These are phyloP conservation scores for Trissonchulus latispiculum DNA, from an alignment of 2,888 invertebrate genomes.

Conservation along the genomic window DNA sequence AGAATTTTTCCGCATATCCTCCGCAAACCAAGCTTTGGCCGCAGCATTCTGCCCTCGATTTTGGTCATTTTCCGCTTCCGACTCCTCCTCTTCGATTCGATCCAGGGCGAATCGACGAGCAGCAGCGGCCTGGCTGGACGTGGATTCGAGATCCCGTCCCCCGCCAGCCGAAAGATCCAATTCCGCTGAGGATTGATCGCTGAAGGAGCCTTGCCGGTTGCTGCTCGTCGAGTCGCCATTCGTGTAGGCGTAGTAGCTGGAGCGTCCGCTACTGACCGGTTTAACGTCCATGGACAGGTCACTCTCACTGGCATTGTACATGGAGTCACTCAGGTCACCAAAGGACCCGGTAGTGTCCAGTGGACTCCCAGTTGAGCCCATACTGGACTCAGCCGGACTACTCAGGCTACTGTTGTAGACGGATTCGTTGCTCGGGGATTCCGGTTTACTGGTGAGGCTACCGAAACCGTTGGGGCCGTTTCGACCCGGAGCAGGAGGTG, in stretches of 20 bases:
- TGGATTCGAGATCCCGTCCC: neutral
- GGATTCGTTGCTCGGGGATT: neutral
- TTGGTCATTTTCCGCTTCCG: slow-evolving; percentile 4
- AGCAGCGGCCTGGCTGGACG: neutral
- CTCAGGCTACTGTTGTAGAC: slow-evolving; percentile 18
- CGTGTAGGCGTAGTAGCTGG: neutral
- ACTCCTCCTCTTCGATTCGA: slow-evolving; percentile 16
- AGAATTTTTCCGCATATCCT: neutral
- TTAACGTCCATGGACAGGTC: slow-evolving; percentile 1
- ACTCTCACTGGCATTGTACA: slow-evolving; percentile 23
- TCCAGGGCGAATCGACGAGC: slow-evolving; percentile 4
- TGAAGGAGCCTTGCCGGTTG: neutral
- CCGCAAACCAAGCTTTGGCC: neutral
- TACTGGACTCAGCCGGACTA: slow-evolving; percentile 19
- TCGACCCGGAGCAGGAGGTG: neutral
- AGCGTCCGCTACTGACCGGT: neutral
- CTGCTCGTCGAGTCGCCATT: neutral
- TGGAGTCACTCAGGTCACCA: slow-evolving; percentile 21
- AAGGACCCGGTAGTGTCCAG: slow-evolving; percentile 22
- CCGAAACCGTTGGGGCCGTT: neutral
- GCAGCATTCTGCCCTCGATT: neutral
- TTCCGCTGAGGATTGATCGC: slow-evolving; percentile 8
- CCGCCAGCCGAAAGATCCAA: slow-evolving; percentile 11
- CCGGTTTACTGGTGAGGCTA: too few species aligned
- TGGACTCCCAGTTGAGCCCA: slow-evolving; percentile 17